These are phyloP conservation scores for Rhagium mordax DNA, from an alignment of 2,888 invertebrate species.

Conservation along the genomic window DNA sequence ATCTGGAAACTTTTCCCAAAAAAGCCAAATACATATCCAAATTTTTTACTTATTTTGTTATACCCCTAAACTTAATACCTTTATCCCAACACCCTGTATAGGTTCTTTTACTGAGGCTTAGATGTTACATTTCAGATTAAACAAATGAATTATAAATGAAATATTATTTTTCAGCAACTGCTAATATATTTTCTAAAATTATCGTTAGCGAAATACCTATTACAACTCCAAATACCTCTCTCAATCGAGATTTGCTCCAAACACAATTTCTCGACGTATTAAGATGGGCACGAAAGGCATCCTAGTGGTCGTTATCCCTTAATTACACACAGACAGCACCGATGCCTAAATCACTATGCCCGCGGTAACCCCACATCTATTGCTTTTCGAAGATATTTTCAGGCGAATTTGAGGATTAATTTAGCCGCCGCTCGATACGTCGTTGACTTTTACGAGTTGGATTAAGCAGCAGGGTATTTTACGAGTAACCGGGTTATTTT, in stretches of 20 bases:
- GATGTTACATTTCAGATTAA: too few species aligned
- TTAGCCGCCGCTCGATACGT: neutral
- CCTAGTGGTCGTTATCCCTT: neutral
- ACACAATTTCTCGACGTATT: neutral
- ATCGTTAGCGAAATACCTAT: neutral
- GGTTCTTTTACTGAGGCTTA: too few species aligned
- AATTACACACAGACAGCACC: neutral
- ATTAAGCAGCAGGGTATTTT: neutral
- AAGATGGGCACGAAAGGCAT: neutral
- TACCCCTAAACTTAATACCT: too few species aligned
- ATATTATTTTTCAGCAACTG: too few species aligned
- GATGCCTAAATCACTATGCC: neutral
- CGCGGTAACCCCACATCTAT: neutral
- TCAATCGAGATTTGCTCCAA: neutral
- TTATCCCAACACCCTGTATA: too few species aligned
- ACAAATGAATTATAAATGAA: too few species aligned
- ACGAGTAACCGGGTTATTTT: neutral
- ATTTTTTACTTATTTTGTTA: too few species aligned
- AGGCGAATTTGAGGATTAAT: neutral
- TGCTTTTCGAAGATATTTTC: slow-evolving; percentile 3
- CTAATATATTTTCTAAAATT: too few species aligned
- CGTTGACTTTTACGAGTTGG: neutral
- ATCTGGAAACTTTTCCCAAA: too few species aligned
- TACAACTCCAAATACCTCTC: neutral
- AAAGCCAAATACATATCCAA: too few species aligned